phyloP scores from a whole-genome alignment of 2,113 vertebrate genomes.

The Sphyrna mokarran region DNA sequence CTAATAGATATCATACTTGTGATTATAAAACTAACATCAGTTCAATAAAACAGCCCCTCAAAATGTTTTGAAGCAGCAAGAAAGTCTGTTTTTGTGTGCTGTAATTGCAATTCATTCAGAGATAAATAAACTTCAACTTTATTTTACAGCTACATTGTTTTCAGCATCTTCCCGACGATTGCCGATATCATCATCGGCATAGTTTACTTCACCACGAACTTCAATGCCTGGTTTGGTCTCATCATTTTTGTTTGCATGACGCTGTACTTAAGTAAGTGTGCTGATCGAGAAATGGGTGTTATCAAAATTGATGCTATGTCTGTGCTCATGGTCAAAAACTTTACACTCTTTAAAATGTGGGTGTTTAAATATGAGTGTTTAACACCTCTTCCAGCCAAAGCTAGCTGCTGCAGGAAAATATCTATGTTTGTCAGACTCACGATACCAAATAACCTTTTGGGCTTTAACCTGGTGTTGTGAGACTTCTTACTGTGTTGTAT shows the following conservation, averaged over 20 bases:
- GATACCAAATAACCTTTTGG: too few relatives aligned
- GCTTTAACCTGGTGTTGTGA: too few relatives aligned
- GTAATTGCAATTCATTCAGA: neutral
- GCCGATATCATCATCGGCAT: slow-evolving; percentile 86
- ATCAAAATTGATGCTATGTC: neutral
- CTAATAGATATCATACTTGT: neutral
- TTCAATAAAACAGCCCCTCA: neutral
- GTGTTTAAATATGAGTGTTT: neutral
- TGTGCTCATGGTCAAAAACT: neutral
- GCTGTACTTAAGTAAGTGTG: slow-evolving; percentile 85
- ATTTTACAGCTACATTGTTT: slow-evolving; percentile 78
- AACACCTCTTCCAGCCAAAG: neutral
- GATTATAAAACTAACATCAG: neutral
- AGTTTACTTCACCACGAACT: slow-evolving; percentile 78
- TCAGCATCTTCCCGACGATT: slow-evolving; percentile 87
- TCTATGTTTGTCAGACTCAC: neutral
- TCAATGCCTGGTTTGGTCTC: slow-evolving; percentile 95
- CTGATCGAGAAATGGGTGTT: neutral
- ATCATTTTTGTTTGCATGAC: slow-evolving; percentile 91
- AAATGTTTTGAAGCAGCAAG: neutral
- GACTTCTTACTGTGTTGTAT: too few relatives aligned
- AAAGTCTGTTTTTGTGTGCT: neutral
- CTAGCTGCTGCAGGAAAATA: neutral
- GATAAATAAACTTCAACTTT: neutral
- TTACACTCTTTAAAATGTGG: neutral